phyloP scores from a whole-genome alignment of 1,140 invertebrate species.

The Drosophila baimaii region DNA sequence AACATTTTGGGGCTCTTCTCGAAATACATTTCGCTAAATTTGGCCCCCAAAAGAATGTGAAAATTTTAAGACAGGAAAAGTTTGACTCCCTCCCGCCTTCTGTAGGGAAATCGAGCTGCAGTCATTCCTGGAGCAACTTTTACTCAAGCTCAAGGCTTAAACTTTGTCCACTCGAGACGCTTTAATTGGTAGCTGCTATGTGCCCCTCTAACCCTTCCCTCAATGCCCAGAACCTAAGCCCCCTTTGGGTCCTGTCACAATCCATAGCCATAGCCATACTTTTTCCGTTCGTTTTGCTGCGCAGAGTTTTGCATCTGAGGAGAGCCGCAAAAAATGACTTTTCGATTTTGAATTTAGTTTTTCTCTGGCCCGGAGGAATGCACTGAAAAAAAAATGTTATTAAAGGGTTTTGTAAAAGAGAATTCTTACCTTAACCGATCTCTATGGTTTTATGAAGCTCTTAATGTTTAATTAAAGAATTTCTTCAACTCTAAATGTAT shows the following conservation, averaged over 20 bases:
- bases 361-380: neutral
- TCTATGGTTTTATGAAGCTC: no score
- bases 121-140: constrained; percentile 9
- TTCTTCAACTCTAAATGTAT: neutral
- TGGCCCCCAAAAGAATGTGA: constrained; percentile 4
- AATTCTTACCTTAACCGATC: neutral
- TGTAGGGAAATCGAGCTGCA: constrained; percentile 1
- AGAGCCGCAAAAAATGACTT: constrained; percentile 35
- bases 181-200: constrained; percentile 33
- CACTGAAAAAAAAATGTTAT: neutral
- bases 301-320: constrained; percentile 31
- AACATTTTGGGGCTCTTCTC: neutral
- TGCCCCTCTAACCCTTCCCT: no score
- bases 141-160: constrained; percentile 16
- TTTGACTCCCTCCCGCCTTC: neutral
- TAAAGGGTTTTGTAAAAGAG: neutral
- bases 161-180: constrained; percentile 31
- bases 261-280: constrained; percentile 17
- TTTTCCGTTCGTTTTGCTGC: constrained; percentile 13
- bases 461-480: neutral
- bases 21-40: neutral
- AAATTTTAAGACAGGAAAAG: neutral
- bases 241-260: constrained; percentile 1
- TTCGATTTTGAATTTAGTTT: constrained; percentile 36
- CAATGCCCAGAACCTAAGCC: neutral